These are phyloP conservation scores for Conus betulinus DNA, from an alignment of 1,140 invertebrate genomes.

Conservation along the genomic window DNA sequence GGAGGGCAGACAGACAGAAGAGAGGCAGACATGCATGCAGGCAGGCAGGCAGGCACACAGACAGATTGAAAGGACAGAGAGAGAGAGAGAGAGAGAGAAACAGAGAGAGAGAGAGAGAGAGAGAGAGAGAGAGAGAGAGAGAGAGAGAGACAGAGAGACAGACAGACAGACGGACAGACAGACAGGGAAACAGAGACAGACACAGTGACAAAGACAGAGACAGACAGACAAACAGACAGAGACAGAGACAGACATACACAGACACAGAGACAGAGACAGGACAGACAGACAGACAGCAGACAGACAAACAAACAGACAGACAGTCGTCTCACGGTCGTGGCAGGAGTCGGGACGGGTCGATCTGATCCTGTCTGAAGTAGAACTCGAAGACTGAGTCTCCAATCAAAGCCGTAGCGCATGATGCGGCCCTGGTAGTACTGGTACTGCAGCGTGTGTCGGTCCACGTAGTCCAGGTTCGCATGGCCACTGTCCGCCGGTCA, in stretches of 20 bases:
- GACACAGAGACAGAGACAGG: not conserved
- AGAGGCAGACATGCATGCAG: no score
- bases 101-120: no score
- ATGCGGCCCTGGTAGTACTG: constrained; percentile 50
- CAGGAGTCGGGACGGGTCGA: constrained; percentile 18
- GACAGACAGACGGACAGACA: no score
- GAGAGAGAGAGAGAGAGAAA: no score
- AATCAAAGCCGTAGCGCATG: constrained; percentile 66
- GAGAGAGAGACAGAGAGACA: no score
- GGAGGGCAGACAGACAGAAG: no score
- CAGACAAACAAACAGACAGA: not conserved
- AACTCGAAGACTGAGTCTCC: constrained; percentile 66
- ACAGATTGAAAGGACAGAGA: no score
- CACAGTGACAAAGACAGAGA: no score
- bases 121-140: no score
- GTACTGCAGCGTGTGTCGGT: constrained; percentile 56
- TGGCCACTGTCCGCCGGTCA: constrained; percentile 84
- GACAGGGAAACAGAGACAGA: no score
- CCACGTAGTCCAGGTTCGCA: constrained; percentile 67
- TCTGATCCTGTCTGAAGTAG: constrained; percentile 59
- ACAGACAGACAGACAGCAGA: not conserved
- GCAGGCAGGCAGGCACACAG: no score
- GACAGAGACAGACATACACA: not conserved
- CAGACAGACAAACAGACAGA: not conserved
- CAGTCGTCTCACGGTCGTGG: constrained; percentile 37